Evolutionary conservation across 1,140 invertebrate genomes (phyloP).

Genomic region (Camponotus vicinus): DNA sequence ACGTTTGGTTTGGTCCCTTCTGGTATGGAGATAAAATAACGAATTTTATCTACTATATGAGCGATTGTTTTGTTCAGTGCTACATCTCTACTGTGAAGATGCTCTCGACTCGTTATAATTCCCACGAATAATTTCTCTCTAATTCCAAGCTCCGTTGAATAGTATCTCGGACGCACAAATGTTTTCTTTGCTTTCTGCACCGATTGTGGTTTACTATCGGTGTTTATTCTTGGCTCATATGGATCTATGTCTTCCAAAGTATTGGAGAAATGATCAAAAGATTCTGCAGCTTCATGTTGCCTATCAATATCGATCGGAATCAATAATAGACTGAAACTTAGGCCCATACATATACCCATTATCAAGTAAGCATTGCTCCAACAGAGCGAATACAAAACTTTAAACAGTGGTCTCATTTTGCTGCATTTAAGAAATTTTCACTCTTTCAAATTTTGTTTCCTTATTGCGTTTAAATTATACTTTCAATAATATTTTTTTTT

Average conservation of each 20-base stretch:
- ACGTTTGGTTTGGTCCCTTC: slow-evolving; percentile 89
- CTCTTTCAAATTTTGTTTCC: neutral
- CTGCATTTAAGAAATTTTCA: neutral
- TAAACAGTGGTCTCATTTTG: slow-evolving; percentile 79
- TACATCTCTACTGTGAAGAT: slow-evolving; percentile 90
- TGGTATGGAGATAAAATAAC: slow-evolving; percentile 91
- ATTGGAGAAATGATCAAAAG: slow-evolving; percentile 67
- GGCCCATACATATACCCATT: slow-evolving; percentile 81
- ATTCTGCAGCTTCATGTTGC: slow-evolving; percentile 66
- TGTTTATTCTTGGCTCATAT: slow-evolving; percentile 87
- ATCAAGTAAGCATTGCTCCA: slow-evolving; percentile 83
- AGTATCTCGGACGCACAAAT: slow-evolving; percentile 94
- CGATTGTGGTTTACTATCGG: slow-evolving; percentile 86
- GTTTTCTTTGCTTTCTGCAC: slow-evolving; percentile 85
- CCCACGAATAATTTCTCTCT: slow-evolving; percentile 95
- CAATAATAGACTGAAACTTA: slow-evolving; percentile 83
- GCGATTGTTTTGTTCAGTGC: slow-evolving; percentile 93
- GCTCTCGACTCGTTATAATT: slow-evolving; percentile 91
- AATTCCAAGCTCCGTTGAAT: slow-evolving; percentile 96
- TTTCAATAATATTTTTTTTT: neutral
- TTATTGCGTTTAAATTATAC: neutral
- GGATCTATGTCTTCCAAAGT: slow-evolving; percentile 82
- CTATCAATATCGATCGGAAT: slow-evolving; percentile 76
- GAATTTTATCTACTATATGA: slow-evolving; percentile 92
- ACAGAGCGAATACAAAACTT: slow-evolving; percentile 79